Base-by-base conservation (phyloP, 2,888 invertebrate species). In the Scaptomyza cyrtandrae region DNA sequence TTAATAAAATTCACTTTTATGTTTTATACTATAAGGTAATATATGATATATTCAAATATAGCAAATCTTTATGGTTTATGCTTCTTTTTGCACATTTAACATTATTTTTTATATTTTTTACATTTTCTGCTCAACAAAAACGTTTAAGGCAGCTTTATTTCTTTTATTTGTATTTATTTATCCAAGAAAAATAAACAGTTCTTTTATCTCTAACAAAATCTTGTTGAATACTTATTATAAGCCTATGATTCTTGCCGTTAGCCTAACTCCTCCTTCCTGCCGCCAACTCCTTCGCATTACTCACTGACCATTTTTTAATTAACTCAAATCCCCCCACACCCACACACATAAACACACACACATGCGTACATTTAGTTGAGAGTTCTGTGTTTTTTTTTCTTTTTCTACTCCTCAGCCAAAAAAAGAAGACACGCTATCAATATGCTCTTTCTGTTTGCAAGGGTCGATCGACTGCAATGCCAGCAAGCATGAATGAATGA, bases 241-340 rank as follows among this genome's bases (percentile, higher is more conserved):
- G n/a, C 29, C 29, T 19, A n/a, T 13, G 54, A 53, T 41, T 53
- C 19, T 14, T 41, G 49, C 64, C 61, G 41, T 66, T 27, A 39
- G 14, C 31, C 31, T 2, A 35, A 24, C 41, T 29, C 45, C 6
- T 3, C 45, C 39, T 16, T 4, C 24, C 24, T 3, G 24, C 27
- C 29, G 2, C 10, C 7, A 9, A 13, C 16, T 37, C 29, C 41
- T 10, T 7, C 33, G 10, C 16, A 53, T 52, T 24, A 27, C 35
- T 49, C 56, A 55, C 39, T 62, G 71, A 48, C 13, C 48, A 33
- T 43, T 75, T 74, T 83, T 80, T 80, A 74, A 86, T 77, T 84
- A 86, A 75, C 60, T 73, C 77, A 41, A 73, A 44, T 46, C 6
- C 37, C 35, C 35, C 33, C 33, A 35, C 35, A 35, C 33, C 10